A percentile compares a stretch with the other conserved stretches of the same genome.
phyloP scores from a whole-genome alignment of 2,797 vertebrate species.

The Acrossocheilus fasciatus region DNA sequence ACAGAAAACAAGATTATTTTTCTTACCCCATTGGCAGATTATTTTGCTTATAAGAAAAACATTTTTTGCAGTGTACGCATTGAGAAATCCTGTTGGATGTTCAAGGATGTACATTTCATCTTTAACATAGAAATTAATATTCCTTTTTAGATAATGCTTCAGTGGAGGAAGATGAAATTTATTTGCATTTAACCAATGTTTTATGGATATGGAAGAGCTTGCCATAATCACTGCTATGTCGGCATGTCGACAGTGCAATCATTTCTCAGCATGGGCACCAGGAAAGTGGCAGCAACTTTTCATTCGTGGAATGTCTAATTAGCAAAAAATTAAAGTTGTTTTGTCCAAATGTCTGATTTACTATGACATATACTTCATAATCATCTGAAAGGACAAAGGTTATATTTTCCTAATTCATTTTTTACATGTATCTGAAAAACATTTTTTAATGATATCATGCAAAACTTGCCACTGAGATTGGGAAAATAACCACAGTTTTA shows the following conservation, averaged over 20 bases:
- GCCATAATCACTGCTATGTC: conserved; percentile 64
- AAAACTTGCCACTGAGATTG: too few species aligned
- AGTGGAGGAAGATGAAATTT: conserved; percentile 53
- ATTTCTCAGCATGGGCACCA: conserved; percentile 54
- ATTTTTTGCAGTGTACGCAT: too few species aligned
- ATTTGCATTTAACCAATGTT: conserved; percentile 56
- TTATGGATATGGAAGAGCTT: conserved; percentile 54
- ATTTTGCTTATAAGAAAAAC: too few species aligned
- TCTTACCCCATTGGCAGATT: too few species aligned
- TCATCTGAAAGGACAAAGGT: too few species aligned
- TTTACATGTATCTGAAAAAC: too few species aligned
- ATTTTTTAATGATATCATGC: too few species aligned
- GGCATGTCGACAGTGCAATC: conserved; percentile 56
- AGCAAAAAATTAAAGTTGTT: background rate
- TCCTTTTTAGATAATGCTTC: conserved; percentile 19
- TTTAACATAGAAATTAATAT: background rate
- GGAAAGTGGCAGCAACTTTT: conserved; percentile 25
- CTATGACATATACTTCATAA: background rate
- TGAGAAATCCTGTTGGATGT: background rate
- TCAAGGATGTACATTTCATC: background rate
- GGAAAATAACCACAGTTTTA: too few species aligned
- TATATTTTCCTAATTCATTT: too few species aligned
- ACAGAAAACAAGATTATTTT: too few species aligned
- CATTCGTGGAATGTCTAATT: conserved; percentile 8
- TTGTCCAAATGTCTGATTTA: conserved; percentile 10